A percentile compares a stretch with the other conserved stretches of the same genome.
These are phyloP conservation scores for Heliocidaris tuberculata DNA, from an alignment of 35 echinoderm and acorn worm species.

Conservation along the genomic window DNA sequence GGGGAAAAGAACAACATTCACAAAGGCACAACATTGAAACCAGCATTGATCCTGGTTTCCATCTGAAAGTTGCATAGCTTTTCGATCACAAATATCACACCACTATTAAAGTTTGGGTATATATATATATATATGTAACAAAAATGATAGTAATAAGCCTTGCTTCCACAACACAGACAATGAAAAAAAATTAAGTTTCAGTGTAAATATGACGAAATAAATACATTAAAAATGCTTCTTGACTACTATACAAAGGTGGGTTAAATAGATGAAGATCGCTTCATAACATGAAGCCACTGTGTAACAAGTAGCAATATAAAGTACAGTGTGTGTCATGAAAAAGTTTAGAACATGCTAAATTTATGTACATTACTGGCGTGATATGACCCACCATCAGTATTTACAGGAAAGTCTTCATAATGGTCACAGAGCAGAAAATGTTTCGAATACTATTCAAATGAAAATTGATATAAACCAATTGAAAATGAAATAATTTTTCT, in stretches of 20 bases:
- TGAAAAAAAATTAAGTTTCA: background rate
- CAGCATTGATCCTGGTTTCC: background rate
- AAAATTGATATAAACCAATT: background rate
- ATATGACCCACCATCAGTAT: background rate
- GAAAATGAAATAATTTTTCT: too few species aligned
- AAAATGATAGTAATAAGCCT: background rate
- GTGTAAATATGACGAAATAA: constrained; percentile 20
- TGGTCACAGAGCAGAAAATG: background rate
- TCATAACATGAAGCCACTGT: background rate
- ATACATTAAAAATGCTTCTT: constrained; percentile 32
- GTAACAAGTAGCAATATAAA: background rate
- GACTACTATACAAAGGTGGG: constrained; percentile 33
- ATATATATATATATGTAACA: too few species aligned
- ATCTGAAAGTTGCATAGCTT: constrained; percentile 26
- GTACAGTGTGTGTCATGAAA: background rate
- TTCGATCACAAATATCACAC: background rate
- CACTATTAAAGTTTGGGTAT: background rate
- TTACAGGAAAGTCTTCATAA: background rate
- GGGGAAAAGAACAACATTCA: constrained; percentile 11
- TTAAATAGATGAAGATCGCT: constrained; percentile 17
- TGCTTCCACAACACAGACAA: constrained; percentile 21
- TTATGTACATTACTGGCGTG: constrained; percentile 1
- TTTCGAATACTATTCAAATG: background rate
- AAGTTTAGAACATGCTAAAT: background rate
- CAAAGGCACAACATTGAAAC: constrained; percentile 9